A percentile compares a stretch with the other conserved stretches of the same genome.
phyloP scores from a whole-genome alignment of 2,888 invertebrate genomes.

The Conchocele bisecta region DNA sequence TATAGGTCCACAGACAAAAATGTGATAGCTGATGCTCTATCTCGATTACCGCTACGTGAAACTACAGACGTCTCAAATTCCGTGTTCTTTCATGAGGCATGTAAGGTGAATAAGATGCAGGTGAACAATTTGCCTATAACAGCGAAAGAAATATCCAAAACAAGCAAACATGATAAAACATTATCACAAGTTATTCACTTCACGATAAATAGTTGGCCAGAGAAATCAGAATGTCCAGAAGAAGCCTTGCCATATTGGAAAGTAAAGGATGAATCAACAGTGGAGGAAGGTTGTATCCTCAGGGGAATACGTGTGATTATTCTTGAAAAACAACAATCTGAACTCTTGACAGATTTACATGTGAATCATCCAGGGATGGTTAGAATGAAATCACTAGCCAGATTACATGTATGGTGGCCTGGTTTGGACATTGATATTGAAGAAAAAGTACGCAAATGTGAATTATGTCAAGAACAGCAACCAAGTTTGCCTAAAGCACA shows the following conservation, averaged over 20 bases:
- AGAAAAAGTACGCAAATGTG: too few relatives aligned
- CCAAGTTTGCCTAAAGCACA: too few relatives aligned
- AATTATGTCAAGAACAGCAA: too few relatives aligned
- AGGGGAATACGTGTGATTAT: too few relatives aligned
- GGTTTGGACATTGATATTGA: too few relatives aligned
- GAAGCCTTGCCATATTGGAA: too few relatives aligned
- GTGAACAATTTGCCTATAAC: neutral
- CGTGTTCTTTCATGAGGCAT: conserved; percentile 12
- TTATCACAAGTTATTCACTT: conserved; percentile 10
- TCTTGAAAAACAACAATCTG: neutral
- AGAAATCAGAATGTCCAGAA: too few relatives aligned
- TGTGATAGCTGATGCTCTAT: conserved; percentile 74
- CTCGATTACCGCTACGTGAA: conserved; percentile 50
- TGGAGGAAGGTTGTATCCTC: conserved; percentile 19
- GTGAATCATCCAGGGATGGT: conserved; percentile 1
- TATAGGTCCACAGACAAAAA: conserved; percentile 37
- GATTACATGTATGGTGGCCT: too few relatives aligned
- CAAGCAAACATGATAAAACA: neutral
- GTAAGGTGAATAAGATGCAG: neutral
- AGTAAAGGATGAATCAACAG: conserved; percentile 5
- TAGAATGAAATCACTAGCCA: too few relatives aligned
- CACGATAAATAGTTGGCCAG: conserved; percentile 3
- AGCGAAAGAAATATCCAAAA: neutral
- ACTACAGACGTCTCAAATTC: neutral
- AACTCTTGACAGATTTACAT: neutral